Percentiles rank a stretch among this genome's conserved stretches.
Conservation (phyloP, 2,113 vertebrate species). For the Spilogale gracilis region DNA sequence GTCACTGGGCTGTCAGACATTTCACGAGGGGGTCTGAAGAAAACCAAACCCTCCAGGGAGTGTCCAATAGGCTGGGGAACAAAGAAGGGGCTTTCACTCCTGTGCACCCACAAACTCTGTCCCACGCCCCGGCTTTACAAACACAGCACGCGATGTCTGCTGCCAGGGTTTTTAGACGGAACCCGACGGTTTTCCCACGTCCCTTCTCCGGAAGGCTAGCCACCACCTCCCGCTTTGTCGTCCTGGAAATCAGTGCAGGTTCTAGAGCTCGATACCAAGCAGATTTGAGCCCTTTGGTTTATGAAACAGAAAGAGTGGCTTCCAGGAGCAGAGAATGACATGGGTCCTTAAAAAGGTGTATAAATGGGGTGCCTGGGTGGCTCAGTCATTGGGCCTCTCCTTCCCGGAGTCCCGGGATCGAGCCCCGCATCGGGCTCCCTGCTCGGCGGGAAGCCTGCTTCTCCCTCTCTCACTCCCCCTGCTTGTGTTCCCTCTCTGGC, state of each 20-base stretch:
- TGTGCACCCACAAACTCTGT: not conserved
- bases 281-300: not conserved
- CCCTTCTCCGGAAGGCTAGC: not conserved
- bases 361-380: not conserved
- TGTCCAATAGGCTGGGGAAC: not conserved
- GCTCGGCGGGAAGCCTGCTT: no score
- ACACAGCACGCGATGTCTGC: rapidly evolving
- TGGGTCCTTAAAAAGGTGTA: not conserved
- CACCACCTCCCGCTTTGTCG: not conserved
- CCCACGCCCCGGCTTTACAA: not conserved
- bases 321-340: not conserved
- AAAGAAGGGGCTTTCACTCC: not conserved
- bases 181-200: not conserved
- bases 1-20: not conserved
- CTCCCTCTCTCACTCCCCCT: no score
- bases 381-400: no score
- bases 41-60: not conserved
- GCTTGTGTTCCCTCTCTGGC: no score
- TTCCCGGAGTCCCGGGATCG: no score
- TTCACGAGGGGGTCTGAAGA: not conserved
- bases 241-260: not conserved
- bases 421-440: no score
- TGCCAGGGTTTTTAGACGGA: not conserved
- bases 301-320: not conserved
- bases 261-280: not conserved